These are phyloP conservation scores for Euglossa dilemma DNA, from an alignment of 1,140 invertebrate genomes.

Conservation along the genomic window DNA sequence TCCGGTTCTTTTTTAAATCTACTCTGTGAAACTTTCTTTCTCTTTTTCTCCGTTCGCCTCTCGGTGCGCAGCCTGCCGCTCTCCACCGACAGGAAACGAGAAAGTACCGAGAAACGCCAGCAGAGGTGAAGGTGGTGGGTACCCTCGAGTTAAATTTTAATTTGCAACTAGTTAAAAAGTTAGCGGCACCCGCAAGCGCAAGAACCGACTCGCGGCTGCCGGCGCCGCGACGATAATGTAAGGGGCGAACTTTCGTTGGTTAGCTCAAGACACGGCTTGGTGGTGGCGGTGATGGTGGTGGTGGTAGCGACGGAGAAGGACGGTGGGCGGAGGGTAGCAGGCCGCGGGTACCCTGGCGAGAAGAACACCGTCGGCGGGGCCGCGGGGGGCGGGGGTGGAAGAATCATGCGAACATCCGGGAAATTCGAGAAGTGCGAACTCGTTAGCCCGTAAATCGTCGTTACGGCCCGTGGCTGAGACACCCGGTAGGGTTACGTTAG, in stretches of 20 bases:
- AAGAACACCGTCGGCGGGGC: too few species aligned
- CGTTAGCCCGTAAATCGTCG: constrained; percentile 50
- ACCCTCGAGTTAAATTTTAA: constrained; percentile 72
- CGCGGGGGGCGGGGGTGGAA: not conserved
- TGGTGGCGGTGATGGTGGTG: too few species aligned
- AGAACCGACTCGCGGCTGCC: constrained; percentile 27
- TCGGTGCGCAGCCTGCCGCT: not conserved
- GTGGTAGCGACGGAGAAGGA: not conserved
- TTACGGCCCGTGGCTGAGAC: constrained; percentile 6
- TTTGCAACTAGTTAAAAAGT: constrained; percentile 76
- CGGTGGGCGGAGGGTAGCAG: not conserved
- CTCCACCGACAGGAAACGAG: not conserved
- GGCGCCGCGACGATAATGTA: constrained; percentile 60
- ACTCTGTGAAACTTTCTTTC: not conserved
- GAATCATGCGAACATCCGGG: constrained; percentile 42
- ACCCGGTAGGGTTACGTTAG: constrained; percentile 25
- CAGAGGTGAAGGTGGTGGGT: constrained; percentile 30
- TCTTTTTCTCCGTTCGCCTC: too few species aligned
- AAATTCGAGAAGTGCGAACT: constrained; percentile 59
- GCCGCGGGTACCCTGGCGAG: not conserved
- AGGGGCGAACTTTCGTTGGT: constrained; percentile 58
- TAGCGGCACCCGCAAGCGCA: constrained; percentile 50
- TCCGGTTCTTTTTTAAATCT: constrained; percentile 33
- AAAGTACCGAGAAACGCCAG: constrained; percentile 16
- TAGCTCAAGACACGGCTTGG: constrained; percentile 20